These are phyloP conservation scores for Polypterus bichir DNA, from an alignment of 2,113 vertebrate genomes.

Conservation along the genomic window DNA sequence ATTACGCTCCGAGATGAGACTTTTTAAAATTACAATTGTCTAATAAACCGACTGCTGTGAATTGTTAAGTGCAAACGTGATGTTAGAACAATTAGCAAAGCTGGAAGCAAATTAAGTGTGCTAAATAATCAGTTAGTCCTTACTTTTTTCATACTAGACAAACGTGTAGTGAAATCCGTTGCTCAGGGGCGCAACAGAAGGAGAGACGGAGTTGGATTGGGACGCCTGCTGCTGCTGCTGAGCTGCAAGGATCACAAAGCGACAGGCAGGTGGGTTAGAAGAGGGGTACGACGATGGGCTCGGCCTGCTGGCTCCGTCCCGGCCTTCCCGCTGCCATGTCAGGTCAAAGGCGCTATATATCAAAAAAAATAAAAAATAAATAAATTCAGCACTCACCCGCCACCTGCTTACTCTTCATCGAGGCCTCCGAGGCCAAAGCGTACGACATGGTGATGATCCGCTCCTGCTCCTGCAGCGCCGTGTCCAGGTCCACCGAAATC, in stretches of 20 bases:
- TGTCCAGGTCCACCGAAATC: slow-evolving; percentile 58
- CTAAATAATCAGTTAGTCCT: slow-evolving; percentile 60
- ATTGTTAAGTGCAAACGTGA: slow-evolving; percentile 12
- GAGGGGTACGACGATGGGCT: slow-evolving; percentile 13
- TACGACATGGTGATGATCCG: slow-evolving; percentile 95
- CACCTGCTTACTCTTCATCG: slow-evolving; percentile 89
- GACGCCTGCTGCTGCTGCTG: slow-evolving; percentile 57
- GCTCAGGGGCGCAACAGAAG: slow-evolving; percentile 68
- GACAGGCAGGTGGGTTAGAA: slow-evolving; percentile 23
- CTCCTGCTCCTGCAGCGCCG: slow-evolving; percentile 81
- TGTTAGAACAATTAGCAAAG: slow-evolving; percentile 22
- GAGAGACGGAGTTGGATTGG: slow-evolving; percentile 61
- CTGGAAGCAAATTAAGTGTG: slow-evolving; percentile 23
- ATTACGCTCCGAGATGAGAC: slow-evolving; percentile 3
- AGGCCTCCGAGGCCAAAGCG: slow-evolving; percentile 87
- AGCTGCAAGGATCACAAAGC: slow-evolving; percentile 61
- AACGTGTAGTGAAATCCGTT: slow-evolving; percentile 98
- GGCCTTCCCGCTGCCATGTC: too few relatives aligned
- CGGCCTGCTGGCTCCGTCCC: too few relatives aligned
- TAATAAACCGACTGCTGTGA: slow-evolving; percentile 7
- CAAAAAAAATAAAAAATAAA: too few relatives aligned
- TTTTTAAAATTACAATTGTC: slow-evolving; percentile 8
- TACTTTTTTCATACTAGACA: slow-evolving; percentile 88
- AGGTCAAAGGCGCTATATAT: too few relatives aligned
- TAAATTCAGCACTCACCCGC: slow-evolving; percentile 59